phyloP scores from a whole-genome alignment of 2,113 vertebrate species.

The Halcyon malimbica region DNA sequence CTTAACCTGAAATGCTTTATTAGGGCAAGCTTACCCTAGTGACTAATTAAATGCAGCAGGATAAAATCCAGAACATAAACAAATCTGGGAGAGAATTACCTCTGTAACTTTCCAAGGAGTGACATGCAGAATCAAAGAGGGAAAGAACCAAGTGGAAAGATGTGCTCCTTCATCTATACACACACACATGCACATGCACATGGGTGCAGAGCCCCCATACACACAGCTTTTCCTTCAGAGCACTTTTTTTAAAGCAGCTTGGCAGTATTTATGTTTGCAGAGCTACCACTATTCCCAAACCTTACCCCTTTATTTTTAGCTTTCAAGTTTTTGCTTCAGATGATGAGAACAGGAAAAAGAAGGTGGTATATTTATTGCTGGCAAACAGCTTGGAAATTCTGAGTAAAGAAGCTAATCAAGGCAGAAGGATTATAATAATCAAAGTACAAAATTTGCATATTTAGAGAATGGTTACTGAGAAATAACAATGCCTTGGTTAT shows the following conservation, averaged over 20 bases:
- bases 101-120: background rate
- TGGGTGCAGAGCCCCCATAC: accelerated
- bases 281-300: background rate
- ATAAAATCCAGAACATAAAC: background rate
- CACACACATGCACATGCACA: accelerated
- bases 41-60: background rate
- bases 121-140: background rate
- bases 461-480: conserved; percentile 40
- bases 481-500: conserved; percentile 52
- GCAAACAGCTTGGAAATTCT: conserved; percentile 36
- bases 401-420: conserved; percentile 26
- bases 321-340: conserved; percentile 23
- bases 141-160: background rate
- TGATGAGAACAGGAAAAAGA: conserved; percentile 8
- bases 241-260: background rate
- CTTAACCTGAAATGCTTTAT: background rate
- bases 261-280: background rate
- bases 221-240: background rate
- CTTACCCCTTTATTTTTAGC: background rate
- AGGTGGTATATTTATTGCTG: background rate
- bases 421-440: conserved; percentile 47
- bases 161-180: background rate
- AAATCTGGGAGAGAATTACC: background rate
- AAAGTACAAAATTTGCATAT: conserved; percentile 58
- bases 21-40: background rate